phyloP scores from a whole-genome alignment of 1,140 invertebrate genomes.

The Bombus ignitus region DNA sequence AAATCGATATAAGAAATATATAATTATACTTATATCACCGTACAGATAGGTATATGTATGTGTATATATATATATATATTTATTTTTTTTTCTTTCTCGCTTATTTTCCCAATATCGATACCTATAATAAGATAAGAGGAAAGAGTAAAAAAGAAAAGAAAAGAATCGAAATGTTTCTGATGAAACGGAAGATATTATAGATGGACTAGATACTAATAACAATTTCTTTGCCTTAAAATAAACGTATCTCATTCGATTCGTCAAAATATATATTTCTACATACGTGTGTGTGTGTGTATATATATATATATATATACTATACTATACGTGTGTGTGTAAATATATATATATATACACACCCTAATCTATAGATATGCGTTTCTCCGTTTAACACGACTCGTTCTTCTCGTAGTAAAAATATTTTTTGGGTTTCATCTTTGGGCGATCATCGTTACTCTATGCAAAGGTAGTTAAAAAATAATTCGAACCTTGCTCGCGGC shows the following conservation, averaged over 20 bases:
- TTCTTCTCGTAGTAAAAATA: slow-evolving; percentile 74
- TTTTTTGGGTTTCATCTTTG: slow-evolving; percentile 79
- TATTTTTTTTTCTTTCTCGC: slow-evolving; percentile 47
- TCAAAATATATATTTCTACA: slow-evolving; percentile 55
- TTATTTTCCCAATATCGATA: slow-evolving; percentile 37
- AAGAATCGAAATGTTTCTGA: slow-evolving; percentile 14
- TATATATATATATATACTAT: neutral
- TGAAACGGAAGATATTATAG: slow-evolving; percentile 61
- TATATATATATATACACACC: neutral
- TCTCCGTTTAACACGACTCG: slow-evolving; percentile 11
- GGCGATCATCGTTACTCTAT: slow-evolving; percentile 66
- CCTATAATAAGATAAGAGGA: slow-evolving; percentile 1
- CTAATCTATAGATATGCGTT: slow-evolving; percentile 55
- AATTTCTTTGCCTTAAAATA: slow-evolving; percentile 62
- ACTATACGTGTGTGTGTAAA: neutral
- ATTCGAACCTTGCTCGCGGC: slow-evolving; percentile 45
- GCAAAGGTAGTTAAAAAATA: slow-evolving; percentile 63
- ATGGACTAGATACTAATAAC: slow-evolving; percentile 75
- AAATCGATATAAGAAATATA: slow-evolving; percentile 67
- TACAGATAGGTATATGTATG: slow-evolving; percentile 45
- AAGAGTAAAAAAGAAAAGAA: slow-evolving; percentile 2
- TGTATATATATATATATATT: slow-evolving; percentile 39
- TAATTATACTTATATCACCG: slow-evolving; percentile 55
- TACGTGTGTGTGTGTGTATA: slow-evolving; percentile 33
- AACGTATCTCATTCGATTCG: slow-evolving; percentile 49